Conservation (phyloP, 1,140 invertebrate species). For the Prorops nasuta region DNA sequence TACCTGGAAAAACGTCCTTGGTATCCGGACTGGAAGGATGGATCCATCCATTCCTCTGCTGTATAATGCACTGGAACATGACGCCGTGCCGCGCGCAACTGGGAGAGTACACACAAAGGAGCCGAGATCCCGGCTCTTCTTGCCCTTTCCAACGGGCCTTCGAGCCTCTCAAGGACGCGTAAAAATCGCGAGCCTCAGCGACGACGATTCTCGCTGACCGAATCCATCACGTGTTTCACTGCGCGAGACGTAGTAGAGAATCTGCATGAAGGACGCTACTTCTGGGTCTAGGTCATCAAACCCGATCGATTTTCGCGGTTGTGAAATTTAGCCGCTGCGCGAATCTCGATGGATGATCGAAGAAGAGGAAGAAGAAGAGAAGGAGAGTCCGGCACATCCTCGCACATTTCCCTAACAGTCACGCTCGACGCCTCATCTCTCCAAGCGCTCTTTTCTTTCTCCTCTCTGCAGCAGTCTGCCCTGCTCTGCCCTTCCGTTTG, state of each 20-base stretch:
- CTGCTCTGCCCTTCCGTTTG: background rate
- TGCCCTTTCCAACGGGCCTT: background rate
- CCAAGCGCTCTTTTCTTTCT: background rate
- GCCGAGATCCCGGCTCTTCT: background rate
- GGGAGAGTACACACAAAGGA: background rate
- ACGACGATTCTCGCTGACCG: no score
- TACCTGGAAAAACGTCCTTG: conserved; percentile 79
- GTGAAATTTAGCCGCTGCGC: no score
- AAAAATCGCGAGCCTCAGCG: no score
- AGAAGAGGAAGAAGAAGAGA: no score
- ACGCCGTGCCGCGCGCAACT: conserved; percentile 12
- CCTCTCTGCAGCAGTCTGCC: background rate
- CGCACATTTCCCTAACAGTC: conserved; percentile 3
- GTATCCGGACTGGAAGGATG: conserved; percentile 68
- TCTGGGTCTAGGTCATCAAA: no score
- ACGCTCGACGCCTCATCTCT: background rate
- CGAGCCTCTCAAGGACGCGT: background rate
- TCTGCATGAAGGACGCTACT: no score
- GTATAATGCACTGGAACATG: conserved; percentile 83
- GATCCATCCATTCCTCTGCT: conserved; percentile 76
- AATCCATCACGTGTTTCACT: no score
- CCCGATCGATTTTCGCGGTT: no score
- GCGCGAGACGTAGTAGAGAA: no score
- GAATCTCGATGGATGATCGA: no score
- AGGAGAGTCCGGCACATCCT: no score